phyloP scores from a whole-genome alignment of 2,888 invertebrate genomes.

The Orthosia incerta region DNA sequence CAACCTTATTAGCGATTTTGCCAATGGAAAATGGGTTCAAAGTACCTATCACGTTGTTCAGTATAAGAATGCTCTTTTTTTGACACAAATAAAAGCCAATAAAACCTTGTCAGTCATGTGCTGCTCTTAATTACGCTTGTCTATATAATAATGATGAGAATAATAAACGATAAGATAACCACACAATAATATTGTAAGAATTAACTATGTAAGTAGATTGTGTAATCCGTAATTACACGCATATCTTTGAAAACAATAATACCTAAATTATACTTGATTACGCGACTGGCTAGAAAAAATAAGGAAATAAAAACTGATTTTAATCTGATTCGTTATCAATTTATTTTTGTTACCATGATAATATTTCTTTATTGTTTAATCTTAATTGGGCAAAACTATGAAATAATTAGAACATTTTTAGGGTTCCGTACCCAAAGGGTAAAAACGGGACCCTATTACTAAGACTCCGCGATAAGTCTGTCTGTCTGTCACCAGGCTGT shows the following conservation, averaged over 20 bases:
- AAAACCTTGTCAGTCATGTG: not conserved
- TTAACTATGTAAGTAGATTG: not conserved
- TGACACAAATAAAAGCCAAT: not conserved
- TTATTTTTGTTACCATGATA: not conserved
- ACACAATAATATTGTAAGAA: not conserved
- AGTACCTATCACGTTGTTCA: not conserved
- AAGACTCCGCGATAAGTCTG: too few relatives aligned
- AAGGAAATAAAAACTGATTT: conserved; percentile 30
- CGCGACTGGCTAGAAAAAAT: not conserved
- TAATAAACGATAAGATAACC: conserved; percentile 2
- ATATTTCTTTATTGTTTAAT: not conserved
- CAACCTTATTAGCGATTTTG: not conserved
- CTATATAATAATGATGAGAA: not conserved
- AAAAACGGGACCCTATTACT: too few relatives aligned
- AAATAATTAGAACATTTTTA: not conserved
- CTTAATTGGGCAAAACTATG: not conserved
- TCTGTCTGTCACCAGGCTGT: too few relatives aligned
- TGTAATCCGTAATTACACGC: conserved; percentile 3
- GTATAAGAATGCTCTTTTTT: not conserved
- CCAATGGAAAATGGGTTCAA: not conserved
- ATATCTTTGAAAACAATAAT: conserved; percentile 5
- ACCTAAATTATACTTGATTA: not conserved
- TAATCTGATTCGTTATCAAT: conserved; percentile 8
- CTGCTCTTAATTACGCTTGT: not conserved
- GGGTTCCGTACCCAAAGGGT: too few relatives aligned